Evolutionary conservation across 2,888 invertebrate genomes (phyloP), one percentile per base, ranked within the genome.

Genomic region (Noctuana brunneofusca): DNA sequence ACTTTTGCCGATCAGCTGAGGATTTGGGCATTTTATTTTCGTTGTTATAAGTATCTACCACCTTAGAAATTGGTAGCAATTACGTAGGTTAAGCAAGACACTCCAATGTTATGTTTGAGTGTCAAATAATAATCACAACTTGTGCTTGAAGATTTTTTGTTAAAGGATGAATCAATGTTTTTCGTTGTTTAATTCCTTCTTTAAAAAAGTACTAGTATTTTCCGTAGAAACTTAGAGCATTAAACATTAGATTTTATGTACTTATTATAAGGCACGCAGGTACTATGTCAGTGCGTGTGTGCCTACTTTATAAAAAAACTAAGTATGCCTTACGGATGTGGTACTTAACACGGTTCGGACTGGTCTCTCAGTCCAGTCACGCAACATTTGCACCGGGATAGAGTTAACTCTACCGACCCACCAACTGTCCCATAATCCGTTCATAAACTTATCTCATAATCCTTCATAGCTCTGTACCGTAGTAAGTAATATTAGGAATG

Each of bases 1-100:
- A 83, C 84, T 75, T 78, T 35, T 27, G 9, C 16, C 12, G 52
- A 30, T 16, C 2, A 41, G 22, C 30, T 20, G 27, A 52, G 18
- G 43, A 41, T 41, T 22, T n/a, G n/a, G n/a, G 27, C 41, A 16
- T 20, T 30, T 52, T 30, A 43, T 24, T 20, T 16, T 46, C n/a
- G 38, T 1, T 46, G 30, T 20, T 20, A 46, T 46, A 16, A 20
- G 2, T 11, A 35, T 2, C 6, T 35, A n/a, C n/a, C n/a, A n/a
- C n/a, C n/a, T n/a, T n/a, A n/a, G n/a, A n/a, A n/a, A n/a, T n/a
- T n/a, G n/a, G n/a, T n/a, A n/a, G n/a, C n/a, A n/a, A n/a, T n/a
- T n/a, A n/a, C n/a, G n/a, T n/a, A n/a, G n/a, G n/a, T n/a, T n/a
- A n/a, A n/a, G n/a, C n/a, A n/a, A n/a, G n/a, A n/a, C n/a, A n/a